These are phyloP conservation scores for Hypanus sabinus DNA, from an alignment of 2,113 vertebrate genomes.

Conservation along the genomic window DNA sequence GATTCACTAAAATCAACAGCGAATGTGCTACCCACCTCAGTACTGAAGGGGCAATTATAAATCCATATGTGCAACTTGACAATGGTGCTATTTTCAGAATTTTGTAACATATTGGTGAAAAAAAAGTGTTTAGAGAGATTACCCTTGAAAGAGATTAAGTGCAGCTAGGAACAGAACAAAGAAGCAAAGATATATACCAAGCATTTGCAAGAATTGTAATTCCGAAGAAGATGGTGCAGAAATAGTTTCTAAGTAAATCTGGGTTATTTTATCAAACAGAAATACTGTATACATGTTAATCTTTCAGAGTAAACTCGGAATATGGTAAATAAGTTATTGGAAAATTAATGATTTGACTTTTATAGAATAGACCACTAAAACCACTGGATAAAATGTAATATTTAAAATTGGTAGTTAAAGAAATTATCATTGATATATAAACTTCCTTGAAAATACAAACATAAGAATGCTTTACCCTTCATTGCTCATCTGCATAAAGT, in stretches of 20 bases:
- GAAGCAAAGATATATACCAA: not conserved
- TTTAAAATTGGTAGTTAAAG: not conserved
- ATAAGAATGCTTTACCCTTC: not conserved
- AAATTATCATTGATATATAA: not conserved
- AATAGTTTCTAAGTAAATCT: not conserved
- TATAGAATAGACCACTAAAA: not conserved
- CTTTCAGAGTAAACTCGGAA: not conserved
- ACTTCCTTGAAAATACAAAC: not conserved
- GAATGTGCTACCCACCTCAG: constrained; percentile 38
- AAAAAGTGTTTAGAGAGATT: not conserved
- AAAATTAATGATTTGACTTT: not conserved
- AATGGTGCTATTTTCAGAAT: constrained; percentile 46
- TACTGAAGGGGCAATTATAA: constrained; percentile 40
- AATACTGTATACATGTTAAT: not conserved
- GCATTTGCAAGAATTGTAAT: not conserved
- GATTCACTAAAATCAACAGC: constrained; percentile 61
- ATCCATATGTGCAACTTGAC: constrained; percentile 48
- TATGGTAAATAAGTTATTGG: not conserved
- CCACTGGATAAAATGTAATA: not conserved
- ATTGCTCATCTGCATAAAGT: not conserved
- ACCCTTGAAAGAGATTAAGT: not conserved
- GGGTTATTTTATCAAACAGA: not conserved
- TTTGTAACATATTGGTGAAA: constrained; percentile 31
- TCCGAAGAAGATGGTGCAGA: not conserved
- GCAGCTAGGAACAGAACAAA: not conserved